These are phyloP conservation scores for Cenopis cana DNA, from an alignment of 2,888 invertebrate genomes.

Conservation along the genomic window DNA sequence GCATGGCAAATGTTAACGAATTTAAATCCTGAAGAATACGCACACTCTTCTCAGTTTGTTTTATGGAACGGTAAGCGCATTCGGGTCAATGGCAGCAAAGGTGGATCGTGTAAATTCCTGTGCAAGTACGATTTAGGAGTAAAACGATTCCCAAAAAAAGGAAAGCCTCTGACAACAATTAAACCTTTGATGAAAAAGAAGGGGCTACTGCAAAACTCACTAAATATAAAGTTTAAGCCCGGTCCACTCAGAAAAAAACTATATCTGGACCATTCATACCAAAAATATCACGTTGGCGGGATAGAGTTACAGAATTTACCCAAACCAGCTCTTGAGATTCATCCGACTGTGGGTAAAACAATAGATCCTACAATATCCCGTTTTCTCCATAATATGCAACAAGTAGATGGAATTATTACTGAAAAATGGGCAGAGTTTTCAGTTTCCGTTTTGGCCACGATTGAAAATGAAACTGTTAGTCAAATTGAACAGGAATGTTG, in stretches of 20 bases:
- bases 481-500: slow-evolving; percentile 59
- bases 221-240: slow-evolving; percentile 80
- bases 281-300: slow-evolving; percentile 74
- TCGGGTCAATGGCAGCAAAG: slow-evolving; percentile 70
- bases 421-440: slow-evolving; percentile 84
- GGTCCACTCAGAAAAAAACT: slow-evolving; percentile 84
- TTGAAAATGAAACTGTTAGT: slow-evolving; percentile 54
- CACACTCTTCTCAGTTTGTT: slow-evolving; percentile 66
- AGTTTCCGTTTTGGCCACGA: slow-evolving; percentile 75
- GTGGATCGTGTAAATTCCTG: slow-evolving; percentile 70
- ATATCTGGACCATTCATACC: slow-evolving; percentile 72
- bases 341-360: slow-evolving; percentile 74
- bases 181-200: slow-evolving; percentile 54
- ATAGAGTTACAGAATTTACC: slow-evolving; percentile 79
- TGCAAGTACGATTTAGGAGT: slow-evolving; percentile 62
- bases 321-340: slow-evolving; percentile 77
- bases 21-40: slow-evolving; percentile 67
- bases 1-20: slow-evolving; percentile 78
- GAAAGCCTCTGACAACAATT: slow-evolving; percentile 49
- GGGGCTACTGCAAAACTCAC: slow-evolving; percentile 64
- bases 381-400: slow-evolving; percentile 70
- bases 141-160: slow-evolving; percentile 49
- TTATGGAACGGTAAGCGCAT: slow-evolving; percentile 70
- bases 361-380: slow-evolving; percentile 73
- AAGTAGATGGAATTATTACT: slow-evolving; percentile 71